phyloP scores from a whole-genome alignment of 2,888 invertebrate species.

The Leptinotarsa haldemani region DNA sequence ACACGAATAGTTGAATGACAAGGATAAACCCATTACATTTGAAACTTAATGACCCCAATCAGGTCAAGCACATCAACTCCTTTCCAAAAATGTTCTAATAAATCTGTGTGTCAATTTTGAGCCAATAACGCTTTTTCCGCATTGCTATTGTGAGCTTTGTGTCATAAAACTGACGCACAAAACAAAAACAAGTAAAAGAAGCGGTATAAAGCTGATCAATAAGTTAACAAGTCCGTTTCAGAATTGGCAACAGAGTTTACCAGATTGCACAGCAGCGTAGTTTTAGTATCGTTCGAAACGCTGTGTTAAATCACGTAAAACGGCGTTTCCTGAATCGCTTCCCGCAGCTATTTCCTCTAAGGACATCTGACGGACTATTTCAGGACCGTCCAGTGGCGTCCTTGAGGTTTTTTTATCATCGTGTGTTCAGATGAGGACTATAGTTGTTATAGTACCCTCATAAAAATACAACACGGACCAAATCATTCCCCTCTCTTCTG shows the following conservation, averaged over 20 bases:
- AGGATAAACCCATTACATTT: too few species aligned
- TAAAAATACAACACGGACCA: too few species aligned
- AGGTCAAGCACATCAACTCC: too few species aligned
- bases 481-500: too few species aligned
- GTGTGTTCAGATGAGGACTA: too few species aligned
- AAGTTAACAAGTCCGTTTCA: slow-evolving; percentile 9
- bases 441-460: too few species aligned
- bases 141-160: background rate
- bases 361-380: slow-evolving; percentile 8
- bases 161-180: slow-evolving; percentile 6
- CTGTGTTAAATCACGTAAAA: slow-evolving; percentile 15
- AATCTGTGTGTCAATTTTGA: background rate
- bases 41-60: too few species aligned
- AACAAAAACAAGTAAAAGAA: slow-evolving; percentile 1
- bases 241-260: slow-evolving; percentile 19
- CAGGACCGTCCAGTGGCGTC: slow-evolving; percentile 3
- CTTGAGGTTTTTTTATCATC: background rate
- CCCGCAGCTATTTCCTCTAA: slow-evolving; percentile 18
- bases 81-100: background rate
- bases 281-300: slow-evolving; percentile 15
- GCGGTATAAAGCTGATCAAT: slow-evolving; percentile 14
- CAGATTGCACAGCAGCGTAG: slow-evolving; percentile 17
- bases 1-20: too few species aligned
- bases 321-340: slow-evolving; percentile 11
- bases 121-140: background rate